A percentile compares a stretch with the other conserved stretches of the same genome.
These are phyloP conservation scores for Phylloscopus whistleri DNA, from an alignment of 2,113 vertebrate species.

Conservation along the genomic window DNA sequence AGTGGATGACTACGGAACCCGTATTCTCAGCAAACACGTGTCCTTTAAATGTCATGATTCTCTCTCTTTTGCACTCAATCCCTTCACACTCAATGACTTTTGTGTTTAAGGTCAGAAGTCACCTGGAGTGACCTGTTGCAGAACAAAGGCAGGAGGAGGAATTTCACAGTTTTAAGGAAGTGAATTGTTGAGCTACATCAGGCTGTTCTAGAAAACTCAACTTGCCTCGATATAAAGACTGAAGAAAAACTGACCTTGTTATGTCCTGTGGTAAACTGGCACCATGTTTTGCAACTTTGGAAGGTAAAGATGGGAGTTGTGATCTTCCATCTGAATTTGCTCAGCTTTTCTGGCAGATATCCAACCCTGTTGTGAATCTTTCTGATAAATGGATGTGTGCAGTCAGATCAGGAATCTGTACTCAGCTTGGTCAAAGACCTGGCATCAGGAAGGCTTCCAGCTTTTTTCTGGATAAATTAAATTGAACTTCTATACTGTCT, in stretches of 20 bases:
- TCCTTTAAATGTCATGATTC: slow-evolving; percentile 7
- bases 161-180: neutral
- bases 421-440: neutral
- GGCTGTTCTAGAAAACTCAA: neutral
- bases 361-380: neutral
- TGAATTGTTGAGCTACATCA: neutral
- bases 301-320: neutral
- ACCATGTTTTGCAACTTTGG: neutral
- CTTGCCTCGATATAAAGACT: neutral
- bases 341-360: neutral
- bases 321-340: neutral
- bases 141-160: neutral
- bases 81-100: neutral
- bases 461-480: neutral
- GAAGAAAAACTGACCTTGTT: neutral
- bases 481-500: neutral
- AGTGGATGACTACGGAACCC: fast-evolving
- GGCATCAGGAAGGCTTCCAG: neutral
- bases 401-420: neutral
- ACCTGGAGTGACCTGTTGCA: neutral
- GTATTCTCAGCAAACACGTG: neutral
- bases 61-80: neutral
- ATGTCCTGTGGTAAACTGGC: neutral
- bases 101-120: neutral
- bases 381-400: neutral